Evolutionary conservation across 2,888 invertebrate species (phyloP).

Genomic region (Hirtodrosophila confusa): DNA sequence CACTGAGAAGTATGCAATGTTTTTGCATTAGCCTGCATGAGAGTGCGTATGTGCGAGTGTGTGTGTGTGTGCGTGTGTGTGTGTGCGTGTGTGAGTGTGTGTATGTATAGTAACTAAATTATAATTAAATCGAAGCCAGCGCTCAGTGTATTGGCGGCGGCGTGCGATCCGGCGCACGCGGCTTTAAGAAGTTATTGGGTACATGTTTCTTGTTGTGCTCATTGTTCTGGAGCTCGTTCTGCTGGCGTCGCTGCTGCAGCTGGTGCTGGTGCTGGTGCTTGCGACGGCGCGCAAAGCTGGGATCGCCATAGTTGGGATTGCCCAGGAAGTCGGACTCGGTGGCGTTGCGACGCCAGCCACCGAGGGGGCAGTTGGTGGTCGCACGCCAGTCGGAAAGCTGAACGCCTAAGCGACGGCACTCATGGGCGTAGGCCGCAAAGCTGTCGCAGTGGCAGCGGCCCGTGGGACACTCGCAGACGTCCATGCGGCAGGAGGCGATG

Average conservation of each 20-base stretch:
- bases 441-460: conserved; percentile 94
- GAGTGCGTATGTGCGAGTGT: conserved; percentile 13
- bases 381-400: conserved; percentile 89
- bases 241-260: conserved; percentile 60
- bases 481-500: conserved; percentile 93
- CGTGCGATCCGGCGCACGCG: conserved; percentile 83
- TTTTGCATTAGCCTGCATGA: conserved; percentile 34
- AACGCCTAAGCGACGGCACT: conserved; percentile 92
- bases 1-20: conserved; percentile 60
- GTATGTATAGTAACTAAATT: conserved; percentile 63
- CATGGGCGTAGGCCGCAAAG: conserved; percentile 94
- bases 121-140: conserved; percentile 30
- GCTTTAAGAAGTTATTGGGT: conserved; percentile 82
- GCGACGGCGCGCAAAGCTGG: conserved; percentile 49
- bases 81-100: conserved; percentile 18
- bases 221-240: conserved; percentile 70
- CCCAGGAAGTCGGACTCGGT: conserved; percentile 50
- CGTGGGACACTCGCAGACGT: conserved; percentile 94
- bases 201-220: conserved; percentile 83
- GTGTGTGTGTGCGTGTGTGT: conserved; percentile 8
- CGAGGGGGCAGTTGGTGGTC: conserved; percentile 87
- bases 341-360: conserved; percentile 74
- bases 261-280: conserved; percentile 67
- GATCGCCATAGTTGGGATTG: conserved; percentile 69
- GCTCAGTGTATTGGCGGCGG: conserved; percentile 83